These are phyloP conservation scores for Antedon mediterranea DNA, from an alignment of 53 echinoderm and acorn worm species.

Conservation along the genomic window DNA sequence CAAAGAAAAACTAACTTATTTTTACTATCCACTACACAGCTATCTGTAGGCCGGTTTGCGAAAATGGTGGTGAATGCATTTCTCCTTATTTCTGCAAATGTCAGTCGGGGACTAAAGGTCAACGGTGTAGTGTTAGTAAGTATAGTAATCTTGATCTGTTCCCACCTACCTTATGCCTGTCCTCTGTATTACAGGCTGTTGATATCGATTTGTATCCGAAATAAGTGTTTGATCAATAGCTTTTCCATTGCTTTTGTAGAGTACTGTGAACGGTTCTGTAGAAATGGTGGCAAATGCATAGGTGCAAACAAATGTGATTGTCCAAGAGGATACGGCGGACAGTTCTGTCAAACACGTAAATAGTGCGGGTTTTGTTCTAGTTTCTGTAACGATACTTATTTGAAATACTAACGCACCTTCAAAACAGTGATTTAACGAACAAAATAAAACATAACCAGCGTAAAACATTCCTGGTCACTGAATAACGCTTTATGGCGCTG, in stretches of 20 bases:
- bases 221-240: too few relatives aligned
- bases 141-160: neutral
- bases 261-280: slow-evolving; percentile 58
- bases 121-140: slow-evolving; percentile 18
- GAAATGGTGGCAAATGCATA: slow-evolving; percentile 66
- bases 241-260: slow-evolving; percentile 6
- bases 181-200: too few relatives aligned
- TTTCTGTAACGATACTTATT: too few relatives aligned
- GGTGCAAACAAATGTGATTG: slow-evolving; percentile 70
- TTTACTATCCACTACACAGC: slow-evolving; percentile 28
- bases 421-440: too few relatives aligned
- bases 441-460: too few relatives aligned
- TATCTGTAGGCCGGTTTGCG: slow-evolving; percentile 45
- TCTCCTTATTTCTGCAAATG: slow-evolving; percentile 62
- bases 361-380: neutral
- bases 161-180: too few relatives aligned
- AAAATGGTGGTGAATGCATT: slow-evolving; percentile 60
- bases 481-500: too few relatives aligned
- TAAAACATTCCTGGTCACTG: too few relatives aligned
- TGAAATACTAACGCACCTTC: too few relatives aligned
- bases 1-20: too few relatives aligned
- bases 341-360: slow-evolving; percentile 51
- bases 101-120: slow-evolving; percentile 51
- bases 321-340: slow-evolving; percentile 43
- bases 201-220: too few relatives aligned